Percentiles rank a stretch among this genome's conserved stretches.
Evolutionary conservation across 2,797 vertebrate genomes (phyloP).

Genomic region (Decapterus maruadsi): DNA sequence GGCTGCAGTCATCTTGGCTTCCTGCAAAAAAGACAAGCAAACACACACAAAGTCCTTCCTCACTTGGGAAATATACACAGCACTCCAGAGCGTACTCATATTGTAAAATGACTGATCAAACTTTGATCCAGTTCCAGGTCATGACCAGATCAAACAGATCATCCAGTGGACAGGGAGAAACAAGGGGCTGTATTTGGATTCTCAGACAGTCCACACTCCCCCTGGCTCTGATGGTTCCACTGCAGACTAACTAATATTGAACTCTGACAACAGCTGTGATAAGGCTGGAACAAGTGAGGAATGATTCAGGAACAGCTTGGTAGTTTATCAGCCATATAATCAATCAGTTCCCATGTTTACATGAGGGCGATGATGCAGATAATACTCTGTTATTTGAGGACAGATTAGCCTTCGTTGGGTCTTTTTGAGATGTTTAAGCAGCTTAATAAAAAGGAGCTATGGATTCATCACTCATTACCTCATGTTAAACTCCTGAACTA

Average conservation of each 20-base stretch:
- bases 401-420: neutral
- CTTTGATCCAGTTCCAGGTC: slow-evolving; percentile 6
- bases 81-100: neutral
- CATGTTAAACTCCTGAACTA: too few relatives aligned
- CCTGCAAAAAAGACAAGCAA: slow-evolving; percentile 3
- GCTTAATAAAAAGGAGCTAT: too few relatives aligned
- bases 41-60: slow-evolving; percentile 13
- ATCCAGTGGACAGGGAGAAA: neutral
- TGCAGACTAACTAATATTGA: slow-evolving; percentile 5
- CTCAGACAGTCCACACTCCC: neutral
- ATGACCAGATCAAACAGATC: neutral
- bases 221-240: neutral
- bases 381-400: neutral
- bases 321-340: neutral
- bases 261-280: slow-evolving; percentile 12
- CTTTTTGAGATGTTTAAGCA: too few relatives aligned
- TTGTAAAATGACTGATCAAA: neutral
- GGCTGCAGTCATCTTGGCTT: slow-evolving; percentile 36
- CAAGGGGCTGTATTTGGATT: neutral
- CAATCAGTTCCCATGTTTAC: neutral
- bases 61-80: slow-evolving; percentile 8
- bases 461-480: too few relatives aligned
- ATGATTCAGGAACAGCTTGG: neutral
- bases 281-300: neutral
- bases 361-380: neutral